These are phyloP conservation scores for Anadara kagoshimensis DNA, from an alignment of 1,140 invertebrate genomes.

Conservation along the genomic window DNA sequence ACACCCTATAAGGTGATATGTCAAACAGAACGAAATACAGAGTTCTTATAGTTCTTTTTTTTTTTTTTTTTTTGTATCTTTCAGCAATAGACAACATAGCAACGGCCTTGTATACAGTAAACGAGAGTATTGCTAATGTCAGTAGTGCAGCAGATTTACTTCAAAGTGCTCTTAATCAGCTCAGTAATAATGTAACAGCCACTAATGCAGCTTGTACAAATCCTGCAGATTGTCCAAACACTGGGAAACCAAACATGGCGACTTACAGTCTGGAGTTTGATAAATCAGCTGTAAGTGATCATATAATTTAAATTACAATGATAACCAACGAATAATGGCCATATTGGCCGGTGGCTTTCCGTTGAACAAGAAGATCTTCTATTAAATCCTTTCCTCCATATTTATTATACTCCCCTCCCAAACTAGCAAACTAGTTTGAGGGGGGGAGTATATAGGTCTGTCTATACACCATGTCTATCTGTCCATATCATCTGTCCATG, in stretches of 20 bases:
- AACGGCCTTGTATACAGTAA: slow-evolving; percentile 14
- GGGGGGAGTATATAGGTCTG: too few relatives aligned
- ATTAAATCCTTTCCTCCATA: too few relatives aligned
- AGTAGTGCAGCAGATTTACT: slow-evolving; percentile 13
- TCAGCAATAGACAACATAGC: slow-evolving; percentile 11
- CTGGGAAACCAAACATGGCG: background rate
- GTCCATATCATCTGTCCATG: too few relatives aligned
- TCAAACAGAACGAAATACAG: too few relatives aligned
- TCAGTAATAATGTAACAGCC: slow-evolving; percentile 13
- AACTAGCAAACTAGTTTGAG: too few relatives aligned
- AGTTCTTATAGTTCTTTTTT: too few relatives aligned
- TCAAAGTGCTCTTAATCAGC: background rate
- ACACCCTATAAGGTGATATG: background rate
- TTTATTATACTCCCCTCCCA: too few relatives aligned
- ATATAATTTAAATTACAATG: too few relatives aligned
- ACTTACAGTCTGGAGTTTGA: slow-evolving; percentile 2
- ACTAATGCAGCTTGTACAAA: slow-evolving; percentile 6
- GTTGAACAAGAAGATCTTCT: too few relatives aligned
- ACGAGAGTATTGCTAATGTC: slow-evolving; percentile 15
- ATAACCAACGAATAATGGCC: background rate
- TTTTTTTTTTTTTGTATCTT: background rate
- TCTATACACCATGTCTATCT: too few relatives aligned
- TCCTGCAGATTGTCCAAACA: background rate
- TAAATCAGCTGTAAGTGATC: slow-evolving; percentile 16
- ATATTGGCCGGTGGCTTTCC: too few relatives aligned